Evolutionary conservation across 2,797 vertebrate genomes (phyloP).

Genomic region (Xyrichtys novacula): DNA sequence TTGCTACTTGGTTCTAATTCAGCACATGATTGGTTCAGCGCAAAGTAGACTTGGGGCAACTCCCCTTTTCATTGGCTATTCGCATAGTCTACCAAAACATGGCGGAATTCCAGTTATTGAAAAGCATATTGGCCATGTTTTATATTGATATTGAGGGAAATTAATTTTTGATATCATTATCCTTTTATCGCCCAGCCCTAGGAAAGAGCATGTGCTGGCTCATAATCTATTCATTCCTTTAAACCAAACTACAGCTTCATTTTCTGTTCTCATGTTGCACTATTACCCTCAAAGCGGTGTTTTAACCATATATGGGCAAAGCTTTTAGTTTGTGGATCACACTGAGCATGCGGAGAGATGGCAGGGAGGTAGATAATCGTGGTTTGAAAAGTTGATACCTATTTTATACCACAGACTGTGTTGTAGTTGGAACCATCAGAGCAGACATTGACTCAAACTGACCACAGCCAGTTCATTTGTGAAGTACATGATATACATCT

Average conservation of each 20-base stretch:
- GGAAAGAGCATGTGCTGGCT: too few species aligned
- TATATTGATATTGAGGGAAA: too few species aligned
- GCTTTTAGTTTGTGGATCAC: not conserved
- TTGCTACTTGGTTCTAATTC: too few species aligned
- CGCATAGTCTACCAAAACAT: too few species aligned
- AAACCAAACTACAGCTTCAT: not conserved
- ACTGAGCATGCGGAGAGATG: not conserved
- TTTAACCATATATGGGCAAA: conserved; percentile 40
- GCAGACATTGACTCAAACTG: not conserved
- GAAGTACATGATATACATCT: not conserved
- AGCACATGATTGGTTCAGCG: too few species aligned
- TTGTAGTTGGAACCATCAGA: conserved; percentile 3
- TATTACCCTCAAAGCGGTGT: not conserved
- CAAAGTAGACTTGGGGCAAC: too few species aligned
- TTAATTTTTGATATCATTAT: too few species aligned
- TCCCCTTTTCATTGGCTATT: too few species aligned
- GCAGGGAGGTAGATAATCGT: not conserved
- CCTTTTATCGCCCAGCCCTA: too few species aligned
- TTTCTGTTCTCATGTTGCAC: conserved; percentile 18
- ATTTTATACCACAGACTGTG: not conserved
- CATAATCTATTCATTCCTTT: too few species aligned
- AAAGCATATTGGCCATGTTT: too few species aligned
- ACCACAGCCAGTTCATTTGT: not conserved
- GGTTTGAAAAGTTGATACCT: not conserved
- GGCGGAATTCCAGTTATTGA: too few species aligned